Conservation (phyloP, 1,140 invertebrate genomes). For the Drosophila gunungcola region DNA sequence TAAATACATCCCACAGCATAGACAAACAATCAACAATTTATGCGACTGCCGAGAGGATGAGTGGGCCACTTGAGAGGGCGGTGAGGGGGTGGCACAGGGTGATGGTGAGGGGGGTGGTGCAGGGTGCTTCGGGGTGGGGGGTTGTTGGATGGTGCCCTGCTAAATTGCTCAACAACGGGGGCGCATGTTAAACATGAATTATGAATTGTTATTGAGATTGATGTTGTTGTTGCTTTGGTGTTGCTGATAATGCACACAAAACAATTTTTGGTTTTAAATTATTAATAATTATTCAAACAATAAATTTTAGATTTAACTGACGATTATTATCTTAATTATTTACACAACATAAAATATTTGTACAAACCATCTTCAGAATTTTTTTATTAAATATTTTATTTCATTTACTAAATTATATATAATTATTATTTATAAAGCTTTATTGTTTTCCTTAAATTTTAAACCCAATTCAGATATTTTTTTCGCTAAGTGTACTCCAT, state of each 20-base stretch:
- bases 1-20: slow-evolving; percentile 74
- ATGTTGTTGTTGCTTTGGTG: slow-evolving; percentile 70
- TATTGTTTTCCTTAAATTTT: no score
- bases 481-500: slow-evolving; percentile 12
- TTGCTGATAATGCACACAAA: slow-evolving; percentile 33
- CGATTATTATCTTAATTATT: no score
- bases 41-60: slow-evolving; percentile 47
- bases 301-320: no score
- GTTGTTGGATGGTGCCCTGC: slow-evolving; percentile 35
- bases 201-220: slow-evolving; percentile 85
- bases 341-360: no score
- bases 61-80: slow-evolving; percentile 43
- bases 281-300: background rate
- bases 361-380: no score
- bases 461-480: background rate
- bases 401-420: no score
- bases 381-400: no score
- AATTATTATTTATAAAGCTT: background rate
- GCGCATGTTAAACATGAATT: slow-evolving; percentile 84
- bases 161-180: slow-evolving; percentile 69
- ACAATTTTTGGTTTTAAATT: background rate
- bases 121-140: slow-evolving; percentile 19
- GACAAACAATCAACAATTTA: slow-evolving; percentile 83
- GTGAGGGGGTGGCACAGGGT: slow-evolving; percentile 6
- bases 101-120: background rate